These are phyloP conservation scores for Diplodus puntazzo DNA, from an alignment of 2,797 vertebrate genomes.

Conservation along the genomic window DNA sequence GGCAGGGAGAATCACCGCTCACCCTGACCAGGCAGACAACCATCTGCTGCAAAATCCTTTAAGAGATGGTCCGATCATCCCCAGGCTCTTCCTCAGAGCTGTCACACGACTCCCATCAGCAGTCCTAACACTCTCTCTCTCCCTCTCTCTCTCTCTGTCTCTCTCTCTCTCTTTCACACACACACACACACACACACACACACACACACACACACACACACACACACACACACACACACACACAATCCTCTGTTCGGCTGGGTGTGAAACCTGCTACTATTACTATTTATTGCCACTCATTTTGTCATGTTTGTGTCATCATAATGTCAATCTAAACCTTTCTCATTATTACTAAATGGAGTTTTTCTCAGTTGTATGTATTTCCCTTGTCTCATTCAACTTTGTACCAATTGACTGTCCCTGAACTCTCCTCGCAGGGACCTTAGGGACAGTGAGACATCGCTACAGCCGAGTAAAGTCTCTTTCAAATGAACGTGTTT, in stretches of 20 bases:
- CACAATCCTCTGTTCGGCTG: not conserved
- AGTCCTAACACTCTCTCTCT: not conserved
- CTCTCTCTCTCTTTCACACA: not conserved
- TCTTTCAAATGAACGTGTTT: not conserved
- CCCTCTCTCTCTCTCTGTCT: not conserved
- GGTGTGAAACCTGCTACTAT: conserved; percentile 15
- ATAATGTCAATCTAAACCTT: conserved; percentile 7
- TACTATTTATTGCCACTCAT: not conserved
- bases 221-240: not conserved
- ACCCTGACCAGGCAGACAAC: conserved; percentile 57
- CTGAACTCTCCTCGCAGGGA: not conserved
- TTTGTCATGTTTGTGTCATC: not conserved
- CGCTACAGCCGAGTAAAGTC: not conserved
- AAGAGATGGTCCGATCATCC: conserved; percentile 50
- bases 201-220: not conserved
- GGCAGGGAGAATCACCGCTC: conserved; percentile 42
- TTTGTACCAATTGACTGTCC: not conserved
- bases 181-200: conserved; percentile 6
- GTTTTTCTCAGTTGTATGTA: not conserved
- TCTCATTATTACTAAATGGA: not conserved
- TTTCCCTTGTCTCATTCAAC: not conserved
- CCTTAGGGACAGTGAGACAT: not conserved
- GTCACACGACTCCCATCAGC: conserved; percentile 26
- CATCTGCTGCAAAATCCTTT: conserved; percentile 72
- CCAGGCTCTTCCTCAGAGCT: conserved; percentile 35